Evolutionary conservation across 92 coral and sea anemone genomes (phyloP), one percentile per base, ranked within the genome.

Genomic region (Meandrina meandrites): DNA sequence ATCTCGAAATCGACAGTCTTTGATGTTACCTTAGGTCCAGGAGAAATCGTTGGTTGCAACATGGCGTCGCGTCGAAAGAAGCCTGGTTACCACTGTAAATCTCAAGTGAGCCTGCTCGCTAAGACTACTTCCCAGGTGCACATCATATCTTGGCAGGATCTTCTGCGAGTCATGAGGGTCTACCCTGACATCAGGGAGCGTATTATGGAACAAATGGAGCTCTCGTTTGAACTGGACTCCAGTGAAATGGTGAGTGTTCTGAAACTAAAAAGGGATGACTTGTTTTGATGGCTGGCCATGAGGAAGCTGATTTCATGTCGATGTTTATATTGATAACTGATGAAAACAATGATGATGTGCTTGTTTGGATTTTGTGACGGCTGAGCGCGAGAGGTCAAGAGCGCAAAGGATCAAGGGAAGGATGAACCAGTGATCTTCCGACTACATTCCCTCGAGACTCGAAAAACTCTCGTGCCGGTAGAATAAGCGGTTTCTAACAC

Each of bases 1-100:
- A 21, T 56, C 60, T 18, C 21, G 60, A 16, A 1, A 56, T 56
- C 4, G 17, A 57, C 18, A 8, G 64, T 19, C 21, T 28, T 31
- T 35, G 37, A 69, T 18, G 1, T 5, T 10, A 15, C 3, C 45
- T 1, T 32, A 96, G 99, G 92, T 19, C 93, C 94, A 75, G 98
- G 99, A 32, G 98, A 96, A 68, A 93, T 95, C 45, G 91, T 93
- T 84, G 96, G 98, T 56, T 96, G 97, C 77, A 94, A 93, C 82
- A 85, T 91, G 70, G 36, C 69, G 37, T 89, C 91, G 31, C 70
- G 60, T 31, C 62, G 79, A 17, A 81, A 66, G 16, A 40, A 73
- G 72, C 87, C 80, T 45, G 91, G 91, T 32, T 93, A 87, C 56
- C 84, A 89, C 80, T 95, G 94, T 76, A 94, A 93, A 82, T 93